Evolutionary conservation across 2,888 invertebrate species (phyloP).

Genomic region (Orthosia gothica): DNA sequence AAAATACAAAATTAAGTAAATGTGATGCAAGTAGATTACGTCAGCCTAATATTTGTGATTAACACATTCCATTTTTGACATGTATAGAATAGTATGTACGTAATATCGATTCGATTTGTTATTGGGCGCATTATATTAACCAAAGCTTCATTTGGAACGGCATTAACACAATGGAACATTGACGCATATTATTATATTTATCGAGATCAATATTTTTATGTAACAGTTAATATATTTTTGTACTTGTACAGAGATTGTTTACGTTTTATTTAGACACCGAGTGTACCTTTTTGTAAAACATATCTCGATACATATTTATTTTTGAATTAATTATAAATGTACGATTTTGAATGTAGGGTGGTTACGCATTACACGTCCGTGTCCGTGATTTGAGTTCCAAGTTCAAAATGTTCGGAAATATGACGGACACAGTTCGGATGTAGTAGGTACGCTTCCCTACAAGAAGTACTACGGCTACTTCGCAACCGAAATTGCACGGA

Average conservation of each 20-base stretch:
- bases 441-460: too few species aligned
- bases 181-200: constrained; percentile 73
- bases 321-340: constrained; percentile 55
- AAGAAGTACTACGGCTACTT: too few species aligned
- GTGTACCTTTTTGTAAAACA: constrained; percentile 77
- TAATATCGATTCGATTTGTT: constrained; percentile 48
- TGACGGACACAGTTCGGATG: too few species aligned
- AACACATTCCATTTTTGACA: constrained; percentile 82
- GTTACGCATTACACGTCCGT: too few species aligned
- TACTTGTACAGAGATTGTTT: constrained; percentile 85
- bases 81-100: constrained; percentile 48
- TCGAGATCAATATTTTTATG: constrained; percentile 82
- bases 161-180: constrained; percentile 70
- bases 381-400: too few species aligned
- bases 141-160: constrained; percentile 75
- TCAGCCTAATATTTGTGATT: constrained; percentile 79
- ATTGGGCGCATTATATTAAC: constrained; percentile 54
- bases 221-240: constrained; percentile 86
- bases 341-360: constrained; percentile 34
- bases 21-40: constrained; percentile 66
- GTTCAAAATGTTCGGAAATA: too few species aligned
- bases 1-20: constrained; percentile 61
- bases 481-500: too few species aligned
- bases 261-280: constrained; percentile 76
- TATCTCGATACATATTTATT: constrained; percentile 70